Conservation (phyloP, 1,140 invertebrate genomes). For the Calliphora vicina region DNA sequence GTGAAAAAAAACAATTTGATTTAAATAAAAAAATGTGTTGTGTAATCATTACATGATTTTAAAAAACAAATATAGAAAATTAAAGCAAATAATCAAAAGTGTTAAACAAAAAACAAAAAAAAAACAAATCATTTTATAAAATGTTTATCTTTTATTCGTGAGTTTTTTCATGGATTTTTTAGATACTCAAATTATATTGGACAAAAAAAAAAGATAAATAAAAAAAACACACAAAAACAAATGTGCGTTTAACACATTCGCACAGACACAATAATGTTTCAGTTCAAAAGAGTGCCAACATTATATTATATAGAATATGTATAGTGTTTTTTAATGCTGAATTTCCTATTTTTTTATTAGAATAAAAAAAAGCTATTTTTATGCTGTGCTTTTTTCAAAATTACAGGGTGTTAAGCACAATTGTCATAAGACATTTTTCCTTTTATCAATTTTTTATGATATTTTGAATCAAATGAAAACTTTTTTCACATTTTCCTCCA, state of each 20-base stretch:
- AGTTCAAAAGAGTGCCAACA: background rate
- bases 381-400: background rate
- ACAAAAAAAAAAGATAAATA: background rate
- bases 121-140: background rate
- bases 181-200: background rate
- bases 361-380: background rate
- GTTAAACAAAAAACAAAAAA: background rate
- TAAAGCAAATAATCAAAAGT: background rate
- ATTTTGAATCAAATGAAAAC: too few species aligned
- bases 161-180: background rate
- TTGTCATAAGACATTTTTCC: background rate
- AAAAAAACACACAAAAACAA: background rate
- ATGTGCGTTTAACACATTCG: background rate
- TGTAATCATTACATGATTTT: slow-evolving; percentile 28
- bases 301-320: background rate
- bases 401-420: background rate
- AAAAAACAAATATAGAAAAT: background rate
- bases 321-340: background rate
- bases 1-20: background rate
- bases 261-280: background rate
- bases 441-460: too few species aligned
- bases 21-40: slow-evolving; percentile 15
- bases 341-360: background rate
- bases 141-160: background rate
- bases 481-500: too few species aligned